Conservation (phyloP, 1,140 invertebrate species). For the Drosophila azteca region DNA sequence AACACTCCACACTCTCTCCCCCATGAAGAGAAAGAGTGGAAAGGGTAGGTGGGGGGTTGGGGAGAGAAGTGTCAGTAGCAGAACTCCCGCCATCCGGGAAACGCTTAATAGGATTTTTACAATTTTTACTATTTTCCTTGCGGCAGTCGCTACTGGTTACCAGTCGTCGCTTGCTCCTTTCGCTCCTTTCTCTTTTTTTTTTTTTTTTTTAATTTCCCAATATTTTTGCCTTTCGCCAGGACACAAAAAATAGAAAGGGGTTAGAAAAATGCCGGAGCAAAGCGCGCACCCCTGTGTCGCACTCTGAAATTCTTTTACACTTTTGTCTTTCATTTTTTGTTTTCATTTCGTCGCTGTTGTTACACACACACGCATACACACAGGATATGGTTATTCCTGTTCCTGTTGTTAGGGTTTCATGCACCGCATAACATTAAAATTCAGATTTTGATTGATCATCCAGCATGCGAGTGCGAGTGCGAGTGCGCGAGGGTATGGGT, state of each 20-base stretch:
- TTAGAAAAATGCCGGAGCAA: constrained; percentile 71
- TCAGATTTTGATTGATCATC: constrained; percentile 78
- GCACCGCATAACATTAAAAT: constrained; percentile 81
- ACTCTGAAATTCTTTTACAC: constrained; percentile 68
- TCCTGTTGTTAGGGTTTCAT: constrained; percentile 71
- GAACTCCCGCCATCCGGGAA: constrained; percentile 56
- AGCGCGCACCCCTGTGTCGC: constrained; percentile 38
- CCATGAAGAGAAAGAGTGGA: not conserved
- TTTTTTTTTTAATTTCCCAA: constrained; percentile 67
- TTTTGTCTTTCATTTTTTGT: constrained; percentile 39
- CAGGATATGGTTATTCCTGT: constrained; percentile 66
- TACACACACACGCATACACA: constrained; percentile 8
- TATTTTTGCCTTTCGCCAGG: constrained; percentile 60
- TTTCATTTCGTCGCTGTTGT: constrained; percentile 37
- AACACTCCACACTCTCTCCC: constrained; percentile 18
- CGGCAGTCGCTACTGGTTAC: constrained; percentile 63
- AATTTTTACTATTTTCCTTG: constrained; percentile 77
- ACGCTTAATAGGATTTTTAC: constrained; percentile 80
- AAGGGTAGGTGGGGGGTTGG: too few relatives aligned
- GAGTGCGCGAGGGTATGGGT: not conserved
- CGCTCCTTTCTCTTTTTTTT: constrained; percentile 19
- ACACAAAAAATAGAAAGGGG: constrained; percentile 41
- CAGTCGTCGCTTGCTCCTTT: constrained; percentile 39
- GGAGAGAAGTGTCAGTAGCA: constrained; percentile 61
- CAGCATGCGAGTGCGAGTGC: not conserved